Conservation (phyloP, 2,888 invertebrate genomes). For the Pemphredon lugubris region DNA sequence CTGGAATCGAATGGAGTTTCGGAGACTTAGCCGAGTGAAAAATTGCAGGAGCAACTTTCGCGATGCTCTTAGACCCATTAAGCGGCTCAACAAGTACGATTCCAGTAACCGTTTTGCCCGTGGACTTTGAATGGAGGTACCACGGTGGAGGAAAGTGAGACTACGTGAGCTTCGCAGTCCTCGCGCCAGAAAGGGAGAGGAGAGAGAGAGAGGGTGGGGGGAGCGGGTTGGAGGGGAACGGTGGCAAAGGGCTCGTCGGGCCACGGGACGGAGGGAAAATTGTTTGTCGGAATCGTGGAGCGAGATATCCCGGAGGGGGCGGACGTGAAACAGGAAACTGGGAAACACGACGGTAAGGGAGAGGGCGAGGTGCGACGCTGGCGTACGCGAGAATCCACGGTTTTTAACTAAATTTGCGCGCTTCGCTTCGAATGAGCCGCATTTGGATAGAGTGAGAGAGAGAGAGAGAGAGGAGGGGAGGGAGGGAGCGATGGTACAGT, state of each 20-base stretch:
- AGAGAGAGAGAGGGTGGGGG: conserved; percentile 7
- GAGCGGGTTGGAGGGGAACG: conserved; percentile 1
- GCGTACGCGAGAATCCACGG: conserved; percentile 15
- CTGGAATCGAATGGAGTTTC: conserved; percentile 77
- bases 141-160: conserved; percentile 14
- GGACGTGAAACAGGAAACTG: conserved; percentile 32
- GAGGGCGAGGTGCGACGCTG: conserved; percentile 36
- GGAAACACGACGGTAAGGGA: conserved; percentile 39
- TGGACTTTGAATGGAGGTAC: conserved; percentile 52
- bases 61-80: conserved; percentile 74
- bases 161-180: neutral
- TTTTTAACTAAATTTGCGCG: conserved; percentile 43
- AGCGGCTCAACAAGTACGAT: conserved; percentile 77
- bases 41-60: conserved; percentile 76
- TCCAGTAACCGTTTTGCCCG: conserved; percentile 58
- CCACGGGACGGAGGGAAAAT: conserved; percentile 53
- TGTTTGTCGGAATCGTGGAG: conserved; percentile 46
- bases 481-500: too few species aligned
- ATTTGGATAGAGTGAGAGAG: conserved; percentile 21
- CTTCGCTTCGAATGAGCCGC: neutral
- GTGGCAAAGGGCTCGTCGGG: neutral
- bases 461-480: too few species aligned
- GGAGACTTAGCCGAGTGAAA: conserved; percentile 77
- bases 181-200: conserved; percentile 1
- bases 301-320: conserved; percentile 7